Percentiles rank a stretch among this genome's conserved stretches.
These are phyloP conservation scores for Cantharis flavilabris DNA, from an alignment of 2,888 invertebrate genomes.

Conservation along the genomic window DNA sequence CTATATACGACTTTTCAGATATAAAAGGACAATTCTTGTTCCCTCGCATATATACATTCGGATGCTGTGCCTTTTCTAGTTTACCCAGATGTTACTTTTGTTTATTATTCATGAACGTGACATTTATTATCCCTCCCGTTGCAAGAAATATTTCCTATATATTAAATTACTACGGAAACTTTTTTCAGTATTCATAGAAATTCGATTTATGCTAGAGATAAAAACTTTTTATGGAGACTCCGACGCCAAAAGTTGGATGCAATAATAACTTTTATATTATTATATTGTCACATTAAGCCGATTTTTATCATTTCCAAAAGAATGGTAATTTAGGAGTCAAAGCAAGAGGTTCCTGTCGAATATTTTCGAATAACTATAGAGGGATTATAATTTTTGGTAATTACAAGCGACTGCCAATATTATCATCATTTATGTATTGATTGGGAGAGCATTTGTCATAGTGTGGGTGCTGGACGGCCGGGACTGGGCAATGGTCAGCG, in stretches of 20 bases:
- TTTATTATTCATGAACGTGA: slow-evolving; percentile 40
- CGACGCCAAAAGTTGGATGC: neutral
- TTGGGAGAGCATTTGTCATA: slow-evolving; percentile 57
- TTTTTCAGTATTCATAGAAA: slow-evolving; percentile 9
- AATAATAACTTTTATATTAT: neutral
- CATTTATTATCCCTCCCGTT: slow-evolving; percentile 29
- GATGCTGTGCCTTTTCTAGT: slow-evolving; percentile 40
- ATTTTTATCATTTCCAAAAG: neutral
- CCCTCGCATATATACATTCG: slow-evolving; percentile 28
- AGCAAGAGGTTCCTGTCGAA: neutral
- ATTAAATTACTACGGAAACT: slow-evolving; percentile 15
- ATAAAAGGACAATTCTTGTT: slow-evolving; percentile 39
- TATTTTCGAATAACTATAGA: slow-evolving; percentile 11
- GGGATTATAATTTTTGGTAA: slow-evolving; percentile 3
- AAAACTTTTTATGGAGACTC: neutral
- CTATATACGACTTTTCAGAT: slow-evolving; percentile 29
- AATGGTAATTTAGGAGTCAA: no score
- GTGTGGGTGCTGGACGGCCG: slow-evolving; percentile 51
- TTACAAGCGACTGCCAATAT: slow-evolving; percentile 45
- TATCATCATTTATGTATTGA: slow-evolving; percentile 55
- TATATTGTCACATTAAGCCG: neutral
- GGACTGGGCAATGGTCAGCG: slow-evolving; percentile 55
- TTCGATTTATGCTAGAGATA: slow-evolving; percentile 3
- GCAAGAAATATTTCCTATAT: slow-evolving; percentile 24
- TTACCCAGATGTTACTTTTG: slow-evolving; percentile 40